phyloP scores from a whole-genome alignment of 2,797 vertebrate species.

The Phyllotis vaccarum region DNA sequence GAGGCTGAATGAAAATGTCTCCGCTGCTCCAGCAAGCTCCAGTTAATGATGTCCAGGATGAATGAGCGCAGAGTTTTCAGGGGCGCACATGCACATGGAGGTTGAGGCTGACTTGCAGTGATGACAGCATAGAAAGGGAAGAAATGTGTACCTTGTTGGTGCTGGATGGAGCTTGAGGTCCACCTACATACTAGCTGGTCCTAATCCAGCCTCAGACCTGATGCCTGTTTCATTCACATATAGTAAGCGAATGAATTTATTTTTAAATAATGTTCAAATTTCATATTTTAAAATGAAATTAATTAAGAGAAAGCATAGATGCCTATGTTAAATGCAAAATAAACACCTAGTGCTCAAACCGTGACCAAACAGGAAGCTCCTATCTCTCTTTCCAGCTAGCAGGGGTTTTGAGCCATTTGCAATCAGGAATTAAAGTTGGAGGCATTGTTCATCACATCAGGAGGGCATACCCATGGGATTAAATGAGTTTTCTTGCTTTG shows the following conservation, averaged over 20 bases:
- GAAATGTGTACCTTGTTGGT: fast-evolving
- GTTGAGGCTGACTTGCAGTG: not conserved
- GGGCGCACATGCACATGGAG: not conserved
- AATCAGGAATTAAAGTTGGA: not conserved
- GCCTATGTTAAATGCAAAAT: not conserved
- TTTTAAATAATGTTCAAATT: not conserved
- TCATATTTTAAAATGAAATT: not conserved
- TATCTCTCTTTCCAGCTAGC: not conserved
- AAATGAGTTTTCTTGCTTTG: not conserved
- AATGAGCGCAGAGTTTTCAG: fast-evolving
- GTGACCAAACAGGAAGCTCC: too few relatives aligned
- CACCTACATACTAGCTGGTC: too few relatives aligned
- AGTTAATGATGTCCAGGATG: not conserved
- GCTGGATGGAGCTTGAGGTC: not conserved
- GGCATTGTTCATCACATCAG: not conserved
- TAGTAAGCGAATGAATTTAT: too few relatives aligned
- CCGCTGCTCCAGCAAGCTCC: not conserved
- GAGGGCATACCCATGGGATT: not conserved
- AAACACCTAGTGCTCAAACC: fast-evolving
- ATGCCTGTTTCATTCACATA: too few relatives aligned
- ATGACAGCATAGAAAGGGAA: fast-evolving
- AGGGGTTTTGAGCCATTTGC: not conserved
- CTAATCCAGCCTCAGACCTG: not conserved
- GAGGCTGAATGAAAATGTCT: not conserved
- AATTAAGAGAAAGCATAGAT: not conserved